Conservation (phyloP, 2,797 vertebrate genomes). For the Loris lydekkerianus region DNA sequence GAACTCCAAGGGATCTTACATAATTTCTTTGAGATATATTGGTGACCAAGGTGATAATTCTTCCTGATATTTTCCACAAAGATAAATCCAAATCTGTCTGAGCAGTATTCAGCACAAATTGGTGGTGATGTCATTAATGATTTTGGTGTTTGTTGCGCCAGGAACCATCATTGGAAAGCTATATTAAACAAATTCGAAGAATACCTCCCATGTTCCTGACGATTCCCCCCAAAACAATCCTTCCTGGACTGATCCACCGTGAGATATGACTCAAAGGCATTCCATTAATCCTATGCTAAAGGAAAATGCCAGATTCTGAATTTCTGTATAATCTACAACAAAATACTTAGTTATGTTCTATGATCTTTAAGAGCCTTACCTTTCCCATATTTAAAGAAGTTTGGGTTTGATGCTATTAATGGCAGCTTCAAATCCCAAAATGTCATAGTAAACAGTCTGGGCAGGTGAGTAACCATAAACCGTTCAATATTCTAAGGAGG, state of each 20-base stretch:
- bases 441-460: neutral
- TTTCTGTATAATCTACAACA: neutral
- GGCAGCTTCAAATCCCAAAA: neutral
- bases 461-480: neutral
- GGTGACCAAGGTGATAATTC: neutral
- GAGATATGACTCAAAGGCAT: neutral
- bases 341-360: neutral
- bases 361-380: neutral
- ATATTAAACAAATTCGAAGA: neutral
- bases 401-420: conserved; percentile 15
- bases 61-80: neutral
- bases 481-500: neutral
- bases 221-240: neutral
- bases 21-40: neutral
- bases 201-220: neutral
- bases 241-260: neutral
- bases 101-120: neutral
- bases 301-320: neutral
- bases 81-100: neutral
- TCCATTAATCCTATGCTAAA: neutral
- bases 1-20: neutral
- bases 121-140: neutral
- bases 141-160: neutral
- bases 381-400: neutral
- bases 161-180: neutral